Conservation (phyloP, 2,113 vertebrate genomes). For the Lichenostomus cassidix region DNA sequence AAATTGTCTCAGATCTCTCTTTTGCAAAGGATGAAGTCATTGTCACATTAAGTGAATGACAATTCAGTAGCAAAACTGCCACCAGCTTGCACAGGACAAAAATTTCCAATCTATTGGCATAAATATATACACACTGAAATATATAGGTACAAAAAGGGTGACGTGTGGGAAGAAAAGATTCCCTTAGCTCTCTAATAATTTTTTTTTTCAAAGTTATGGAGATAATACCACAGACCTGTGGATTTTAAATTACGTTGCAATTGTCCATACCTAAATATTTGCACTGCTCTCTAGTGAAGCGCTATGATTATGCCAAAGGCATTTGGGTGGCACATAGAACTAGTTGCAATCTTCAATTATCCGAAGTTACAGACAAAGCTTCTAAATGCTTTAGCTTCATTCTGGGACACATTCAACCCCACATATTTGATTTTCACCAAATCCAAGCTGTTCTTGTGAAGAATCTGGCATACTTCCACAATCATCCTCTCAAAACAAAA, state of each 20-base stretch:
- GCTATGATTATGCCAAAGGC: neutral
- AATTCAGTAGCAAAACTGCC: neutral
- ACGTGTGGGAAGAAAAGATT: neutral
- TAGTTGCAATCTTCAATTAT: neutral
- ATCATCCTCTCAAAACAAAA: neutral
- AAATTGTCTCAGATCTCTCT: neutral
- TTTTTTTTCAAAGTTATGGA: neutral
- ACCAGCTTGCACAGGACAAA: neutral
- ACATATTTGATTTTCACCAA: neutral
- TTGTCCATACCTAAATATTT: neutral
- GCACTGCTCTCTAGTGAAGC: neutral
- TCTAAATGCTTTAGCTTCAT: neutral
- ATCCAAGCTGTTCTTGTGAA: neutral
- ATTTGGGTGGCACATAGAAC: neutral
- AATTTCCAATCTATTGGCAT: neutral
- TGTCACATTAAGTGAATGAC: neutral
- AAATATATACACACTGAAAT: neutral
- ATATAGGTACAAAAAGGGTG: neutral
- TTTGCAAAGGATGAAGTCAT: neutral
- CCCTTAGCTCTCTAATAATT: neutral
- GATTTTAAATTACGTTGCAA: neutral
- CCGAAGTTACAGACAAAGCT: neutral
- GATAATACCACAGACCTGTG: neutral
- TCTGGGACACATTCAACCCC: neutral
- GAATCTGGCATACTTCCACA: neutral